phyloP scores from a whole-genome alignment of 92 coral and sea anemone species.

The Epizoanthus ramosus region DNA sequence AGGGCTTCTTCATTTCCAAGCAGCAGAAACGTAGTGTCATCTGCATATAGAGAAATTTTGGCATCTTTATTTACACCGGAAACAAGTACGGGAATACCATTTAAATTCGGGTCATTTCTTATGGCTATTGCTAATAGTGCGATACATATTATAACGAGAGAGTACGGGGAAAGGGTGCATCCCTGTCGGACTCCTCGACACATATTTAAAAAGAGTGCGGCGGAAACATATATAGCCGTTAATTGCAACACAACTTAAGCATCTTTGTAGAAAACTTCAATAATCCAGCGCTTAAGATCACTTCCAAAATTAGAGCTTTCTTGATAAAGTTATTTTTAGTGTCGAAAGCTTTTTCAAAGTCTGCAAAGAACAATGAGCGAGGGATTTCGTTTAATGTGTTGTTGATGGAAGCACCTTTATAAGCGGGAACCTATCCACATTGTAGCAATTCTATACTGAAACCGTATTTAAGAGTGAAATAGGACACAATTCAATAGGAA shows the following conservation, averaged over 20 bases:
- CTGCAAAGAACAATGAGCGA: conserved; percentile 7
- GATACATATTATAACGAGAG: not conserved
- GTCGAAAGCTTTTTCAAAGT: conserved; percentile 9
- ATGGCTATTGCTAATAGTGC: conserved; percentile 23
- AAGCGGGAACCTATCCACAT: conserved; percentile 8
- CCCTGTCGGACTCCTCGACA: conserved; percentile 43
- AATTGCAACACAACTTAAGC: conserved; percentile 21
- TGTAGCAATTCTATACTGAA: conserved; percentile 33
- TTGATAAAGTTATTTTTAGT: not conserved
- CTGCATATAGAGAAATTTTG: too few species aligned
- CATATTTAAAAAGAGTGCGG: conserved; percentile 4
- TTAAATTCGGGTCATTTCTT: not conserved
- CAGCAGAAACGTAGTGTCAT: too few species aligned
- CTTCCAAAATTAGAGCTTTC: conserved; percentile 24
- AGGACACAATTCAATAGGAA: conserved; percentile 10
- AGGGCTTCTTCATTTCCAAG: too few species aligned
- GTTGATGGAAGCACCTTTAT: conserved; percentile 6
- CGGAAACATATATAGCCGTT: not conserved
- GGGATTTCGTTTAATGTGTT: conserved; percentile 12
- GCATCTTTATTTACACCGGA: not conserved
- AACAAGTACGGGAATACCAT: conserved; percentile 14
- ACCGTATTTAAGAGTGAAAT: conserved; percentile 37
- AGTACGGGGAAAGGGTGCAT: conserved; percentile 24
- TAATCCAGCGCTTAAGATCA: conserved; percentile 21
- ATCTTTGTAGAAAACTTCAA: not conserved